Percentiles rank a stretch among this genome's conserved stretches.
phyloP scores from a whole-genome alignment of 2,113 vertebrate genomes.

The Phycodurus eques region DNA sequence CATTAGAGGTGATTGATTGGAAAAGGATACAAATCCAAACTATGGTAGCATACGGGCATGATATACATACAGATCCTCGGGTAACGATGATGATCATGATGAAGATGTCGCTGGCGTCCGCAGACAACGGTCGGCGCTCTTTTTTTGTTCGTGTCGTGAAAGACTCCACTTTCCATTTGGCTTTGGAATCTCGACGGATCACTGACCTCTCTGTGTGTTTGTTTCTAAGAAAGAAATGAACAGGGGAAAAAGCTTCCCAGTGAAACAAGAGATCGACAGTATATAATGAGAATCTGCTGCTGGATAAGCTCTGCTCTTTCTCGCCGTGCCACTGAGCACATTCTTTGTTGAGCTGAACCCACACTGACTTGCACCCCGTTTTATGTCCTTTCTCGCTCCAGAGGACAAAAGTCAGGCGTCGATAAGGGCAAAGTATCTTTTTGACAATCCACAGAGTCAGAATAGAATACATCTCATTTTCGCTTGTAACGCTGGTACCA shows the following conservation, averaged over 20 bases:
- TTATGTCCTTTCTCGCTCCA: neutral
- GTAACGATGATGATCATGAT: constrained; percentile 10
- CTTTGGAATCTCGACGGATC: constrained; percentile 39
- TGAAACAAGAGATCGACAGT: constrained; percentile 24
- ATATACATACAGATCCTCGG: neutral
- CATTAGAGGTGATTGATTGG: neutral
- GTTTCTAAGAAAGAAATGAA: neutral
- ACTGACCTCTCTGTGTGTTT: constrained; percentile 20
- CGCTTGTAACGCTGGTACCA: neutral
- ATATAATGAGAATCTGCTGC: constrained; percentile 26
- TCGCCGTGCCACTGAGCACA: neutral
- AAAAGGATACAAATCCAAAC: neutral
- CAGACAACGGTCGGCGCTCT: constrained; percentile 15
- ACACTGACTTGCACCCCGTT: too few species aligned
- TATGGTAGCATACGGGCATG: neutral
- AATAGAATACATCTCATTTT: neutral
- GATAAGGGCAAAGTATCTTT: neutral
- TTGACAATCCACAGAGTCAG: neutral
- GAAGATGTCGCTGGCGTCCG: constrained; percentile 15
- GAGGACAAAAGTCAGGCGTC: neutral
- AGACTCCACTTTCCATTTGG: constrained; percentile 15
- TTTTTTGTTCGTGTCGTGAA: constrained; percentile 18
- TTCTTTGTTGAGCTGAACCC: neutral
- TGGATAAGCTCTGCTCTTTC: constrained; percentile 25
- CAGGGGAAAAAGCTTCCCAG: constrained; percentile 20